phyloP scores from a whole-genome alignment of 2,888 invertebrate species.

The Caenorhabditis parvicauda region DNA sequence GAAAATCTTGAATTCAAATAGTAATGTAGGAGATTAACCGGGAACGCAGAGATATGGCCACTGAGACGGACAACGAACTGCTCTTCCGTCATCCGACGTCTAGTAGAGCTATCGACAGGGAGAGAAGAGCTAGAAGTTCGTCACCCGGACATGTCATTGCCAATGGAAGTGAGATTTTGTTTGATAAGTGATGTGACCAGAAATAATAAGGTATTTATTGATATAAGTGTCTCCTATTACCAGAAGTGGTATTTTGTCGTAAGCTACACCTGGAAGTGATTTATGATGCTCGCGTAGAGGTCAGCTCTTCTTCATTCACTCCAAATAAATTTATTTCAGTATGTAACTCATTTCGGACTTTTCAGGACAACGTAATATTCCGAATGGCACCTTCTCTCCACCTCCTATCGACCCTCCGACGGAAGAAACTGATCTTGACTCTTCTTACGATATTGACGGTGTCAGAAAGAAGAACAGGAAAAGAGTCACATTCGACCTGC shows the following conservation, averaged over 20 bases:
- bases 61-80: slow-evolving; percentile 33
- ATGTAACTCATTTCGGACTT: no score
- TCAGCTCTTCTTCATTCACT: no score
- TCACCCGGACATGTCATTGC: slow-evolving; percentile 40
- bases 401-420: slow-evolving; percentile 21
- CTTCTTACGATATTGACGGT: slow-evolving; percentile 29
- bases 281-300: no score
- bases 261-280: no score
- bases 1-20: background rate
- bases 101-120: background rate
- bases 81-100: slow-evolving; percentile 9
- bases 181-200: background rate
- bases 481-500: slow-evolving; percentile 56
- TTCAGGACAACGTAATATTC: slow-evolving; percentile 7
- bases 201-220: background rate
- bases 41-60: slow-evolving; percentile 30
- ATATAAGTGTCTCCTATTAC: background rate
- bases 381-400: slow-evolving; percentile 21
- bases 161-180: slow-evolving; percentile 16
- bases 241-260: no score
- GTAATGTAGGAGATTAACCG: slow-evolving; percentile 22
- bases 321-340: no score
- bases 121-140: slow-evolving; percentile 20
- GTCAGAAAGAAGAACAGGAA: slow-evolving; percentile 34
- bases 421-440: slow-evolving; percentile 36